phyloP scores from a whole-genome alignment of 2,888 invertebrate genomes.

The Ferdinandea cuprea region DNA sequence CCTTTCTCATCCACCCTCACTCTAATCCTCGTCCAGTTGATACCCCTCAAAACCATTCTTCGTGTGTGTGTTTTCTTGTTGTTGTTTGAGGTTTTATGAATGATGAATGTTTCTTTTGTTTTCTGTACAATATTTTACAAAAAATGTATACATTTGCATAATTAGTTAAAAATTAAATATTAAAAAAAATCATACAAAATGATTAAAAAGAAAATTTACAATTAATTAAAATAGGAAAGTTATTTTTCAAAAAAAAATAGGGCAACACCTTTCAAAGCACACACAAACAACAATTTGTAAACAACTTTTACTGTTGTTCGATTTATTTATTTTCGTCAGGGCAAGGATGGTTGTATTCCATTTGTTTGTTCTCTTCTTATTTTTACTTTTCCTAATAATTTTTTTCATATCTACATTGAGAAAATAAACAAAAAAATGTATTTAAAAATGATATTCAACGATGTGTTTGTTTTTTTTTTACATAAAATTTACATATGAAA shows the following conservation, averaged over 20 bases:
- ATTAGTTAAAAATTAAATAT: slow-evolving; percentile 26
- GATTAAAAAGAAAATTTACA: slow-evolving; percentile 48
- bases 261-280: slow-evolving; percentile 23
- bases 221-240: slow-evolving; percentile 15
- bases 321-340: neutral
- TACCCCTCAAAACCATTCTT: slow-evolving; percentile 35
- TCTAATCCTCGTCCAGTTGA: neutral
- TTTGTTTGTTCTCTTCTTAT: slow-evolving; percentile 1
- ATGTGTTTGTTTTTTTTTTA: slow-evolving; percentile 41
- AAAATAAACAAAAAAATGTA: slow-evolving; percentile 32
- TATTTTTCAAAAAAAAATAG: slow-evolving; percentile 4
- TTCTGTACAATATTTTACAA: slow-evolving; percentile 73
- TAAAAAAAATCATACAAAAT: slow-evolving; percentile 20
- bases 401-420: slow-evolving; percentile 55
- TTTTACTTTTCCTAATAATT: slow-evolving; percentile 21
- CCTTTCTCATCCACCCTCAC: too few relatives aligned
- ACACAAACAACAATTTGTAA: neutral
- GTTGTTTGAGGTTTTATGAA: slow-evolving; percentile 42
- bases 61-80: slow-evolving; percentile 46
- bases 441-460: slow-evolving; percentile 24
- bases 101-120: slow-evolving; percentile 51
- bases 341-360: slow-evolving; percentile 3
- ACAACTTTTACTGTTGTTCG: neutral
- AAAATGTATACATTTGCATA: slow-evolving; percentile 52
- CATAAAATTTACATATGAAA: slow-evolving; percentile 67